Conservation (phyloP, 2,113 vertebrate species). For the Varanus salvator region DNA sequence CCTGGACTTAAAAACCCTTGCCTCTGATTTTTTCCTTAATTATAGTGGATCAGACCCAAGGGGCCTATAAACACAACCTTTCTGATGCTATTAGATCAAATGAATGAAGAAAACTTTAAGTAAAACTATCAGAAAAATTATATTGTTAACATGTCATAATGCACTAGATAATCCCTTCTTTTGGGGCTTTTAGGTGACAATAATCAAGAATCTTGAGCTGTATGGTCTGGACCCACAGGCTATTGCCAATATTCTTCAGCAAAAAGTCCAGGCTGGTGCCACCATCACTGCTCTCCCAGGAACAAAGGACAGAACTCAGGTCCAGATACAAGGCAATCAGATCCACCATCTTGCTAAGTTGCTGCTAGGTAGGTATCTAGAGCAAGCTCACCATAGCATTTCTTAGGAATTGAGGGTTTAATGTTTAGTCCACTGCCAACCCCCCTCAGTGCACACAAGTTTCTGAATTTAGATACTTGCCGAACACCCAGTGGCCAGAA, state of each 20-base stretch:
- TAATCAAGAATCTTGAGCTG: conserved; percentile 93
- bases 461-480: no score
- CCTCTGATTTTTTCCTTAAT: no score
- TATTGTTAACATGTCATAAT: not conserved
- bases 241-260: conserved; percentile 86
- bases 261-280: conserved; percentile 91
- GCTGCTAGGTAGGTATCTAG: conserved; percentile 83
- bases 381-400: not conserved
- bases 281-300: conserved; percentile 83
- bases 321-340: conserved; percentile 98
- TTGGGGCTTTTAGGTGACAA: conserved; percentile 83
- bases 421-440: not conserved
- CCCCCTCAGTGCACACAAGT: no score
- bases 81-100: not conserved
- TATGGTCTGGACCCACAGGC: conserved; percentile 89
- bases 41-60: no score
- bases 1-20: not conserved
- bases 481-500: no score
- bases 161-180: not conserved
- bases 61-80: not conserved
- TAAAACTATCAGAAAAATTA: not conserved
- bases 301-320: conserved; percentile 87
- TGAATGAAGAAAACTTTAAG: not conserved
- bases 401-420: not conserved
- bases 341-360: conserved; percentile 87